Evolutionary conservation across 2,113 vertebrate species (phyloP), one percentile per base, ranked within the genome.

Genomic region (Daubentonia madagascariensis): DNA sequence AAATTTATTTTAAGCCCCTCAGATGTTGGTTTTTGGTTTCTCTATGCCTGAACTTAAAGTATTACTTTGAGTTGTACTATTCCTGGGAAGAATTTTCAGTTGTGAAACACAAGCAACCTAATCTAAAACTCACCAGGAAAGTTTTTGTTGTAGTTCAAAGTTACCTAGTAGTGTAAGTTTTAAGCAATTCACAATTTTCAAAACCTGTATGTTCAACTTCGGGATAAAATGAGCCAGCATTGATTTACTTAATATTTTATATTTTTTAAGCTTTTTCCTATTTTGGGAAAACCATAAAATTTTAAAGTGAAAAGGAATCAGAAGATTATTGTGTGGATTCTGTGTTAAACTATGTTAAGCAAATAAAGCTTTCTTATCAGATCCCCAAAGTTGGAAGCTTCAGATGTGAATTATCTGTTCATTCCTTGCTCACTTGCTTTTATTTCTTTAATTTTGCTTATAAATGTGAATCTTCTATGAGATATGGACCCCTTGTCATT

Each of bases 401-500:
- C 65, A 81, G 16, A 89, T 92, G 12, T 68, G 28, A 89, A 43
- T 68, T 43, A 1, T 59, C 40, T 91, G 0, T 52, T 63, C 45
- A 48, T 70, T 88, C 28, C 67, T 93, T 80, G 17, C 37, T 95
- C 61, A 35, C 52, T 90, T 84, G 48, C 54, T 91, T 67, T 95
- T 92, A 85, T 65, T 96, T 75, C 52, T 92, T 28, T 16, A 81
- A 63, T 89, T 89, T 89, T 76, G 6, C 54, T 91, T 96, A 54
- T 40, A 81, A 85, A 57, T 76, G 63, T 73, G 35, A 57, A 57
- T 96, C 6, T 75, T 59, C 16, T 48, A 0, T 78, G 91, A 57
- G 25, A 78, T 72, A 57, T 32, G 65, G 76, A 78, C 45, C 32
- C 13, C 16, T 87, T 75, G 8, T 65, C 67, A 37, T 50, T 32